phyloP scores from a whole-genome alignment of 2,113 vertebrate genomes.

The Apus apus region DNA sequence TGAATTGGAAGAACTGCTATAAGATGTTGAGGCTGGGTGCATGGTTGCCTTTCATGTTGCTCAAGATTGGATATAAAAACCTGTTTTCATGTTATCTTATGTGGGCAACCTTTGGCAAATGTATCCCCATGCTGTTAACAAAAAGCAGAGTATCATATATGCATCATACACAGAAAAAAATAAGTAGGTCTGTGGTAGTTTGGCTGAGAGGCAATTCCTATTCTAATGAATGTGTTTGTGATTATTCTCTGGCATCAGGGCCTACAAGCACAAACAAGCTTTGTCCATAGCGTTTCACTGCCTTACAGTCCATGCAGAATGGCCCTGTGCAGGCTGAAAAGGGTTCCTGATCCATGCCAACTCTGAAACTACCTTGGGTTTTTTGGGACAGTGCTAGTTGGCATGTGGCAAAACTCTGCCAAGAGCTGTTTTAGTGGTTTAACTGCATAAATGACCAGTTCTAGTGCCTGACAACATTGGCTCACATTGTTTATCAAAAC shows the following conservation, averaged over 20 bases:
- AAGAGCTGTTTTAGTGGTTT: neutral
- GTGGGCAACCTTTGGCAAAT: neutral
- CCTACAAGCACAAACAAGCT: neutral
- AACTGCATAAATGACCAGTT: neutral
- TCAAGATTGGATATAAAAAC: neutral
- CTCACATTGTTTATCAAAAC: neutral
- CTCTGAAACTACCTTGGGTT: neutral
- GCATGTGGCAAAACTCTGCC: neutral
- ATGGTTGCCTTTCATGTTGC: neutral
- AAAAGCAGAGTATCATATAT: neutral
- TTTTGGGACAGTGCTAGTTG: neutral
- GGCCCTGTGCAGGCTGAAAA: neutral
- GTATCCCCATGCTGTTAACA: neutral
- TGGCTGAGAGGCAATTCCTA: neutral
- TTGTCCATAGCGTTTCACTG: neutral
- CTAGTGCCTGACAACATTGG: neutral
- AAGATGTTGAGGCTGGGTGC: neutral
- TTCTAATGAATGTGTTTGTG: neutral
- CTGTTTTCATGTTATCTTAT: neutral
- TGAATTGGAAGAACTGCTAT: neutral
- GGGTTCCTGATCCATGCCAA: neutral
- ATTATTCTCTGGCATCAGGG: neutral
- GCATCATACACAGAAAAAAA: neutral
- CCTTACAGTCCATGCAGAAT: neutral
- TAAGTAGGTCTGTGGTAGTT: neutral